Conservation (phyloP, 2,113 vertebrate genomes). For the Acanthisitta chloris region DNA sequence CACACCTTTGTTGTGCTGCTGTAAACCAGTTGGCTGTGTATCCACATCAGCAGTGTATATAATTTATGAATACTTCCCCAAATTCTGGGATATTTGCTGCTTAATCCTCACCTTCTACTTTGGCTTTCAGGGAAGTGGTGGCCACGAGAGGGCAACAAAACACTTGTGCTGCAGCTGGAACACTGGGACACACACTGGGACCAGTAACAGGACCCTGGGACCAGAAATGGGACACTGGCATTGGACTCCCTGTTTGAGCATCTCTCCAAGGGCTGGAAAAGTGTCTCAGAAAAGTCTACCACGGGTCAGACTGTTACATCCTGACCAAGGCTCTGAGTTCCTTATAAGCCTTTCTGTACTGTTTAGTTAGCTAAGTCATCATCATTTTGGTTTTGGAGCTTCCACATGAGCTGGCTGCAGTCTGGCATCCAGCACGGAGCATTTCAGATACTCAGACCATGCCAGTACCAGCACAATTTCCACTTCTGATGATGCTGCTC, state of each 20-base stretch:
- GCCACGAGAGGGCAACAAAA: conserved; percentile 43
- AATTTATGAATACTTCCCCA: neutral
- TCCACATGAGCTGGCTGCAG: neutral
- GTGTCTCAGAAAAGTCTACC: neutral
- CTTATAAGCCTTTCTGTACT: neutral
- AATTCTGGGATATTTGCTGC: neutral
- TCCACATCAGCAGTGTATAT: neutral
- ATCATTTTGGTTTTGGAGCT: neutral
- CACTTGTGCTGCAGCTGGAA: neutral
- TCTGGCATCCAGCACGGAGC: neutral
- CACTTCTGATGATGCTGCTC: neutral
- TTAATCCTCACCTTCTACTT: neutral
- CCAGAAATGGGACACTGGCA: neutral
- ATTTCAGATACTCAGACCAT: neutral
- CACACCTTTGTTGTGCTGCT: neutral
- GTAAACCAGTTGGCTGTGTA: neutral
- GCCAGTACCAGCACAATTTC: neutral
- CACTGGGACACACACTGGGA: no score
- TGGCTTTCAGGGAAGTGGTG: neutral
- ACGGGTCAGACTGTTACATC: neutral
- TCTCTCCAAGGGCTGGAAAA: neutral
- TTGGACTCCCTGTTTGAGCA: neutral
- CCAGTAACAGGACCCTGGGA: no score
- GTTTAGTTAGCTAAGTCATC: neutral
- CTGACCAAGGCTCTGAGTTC: neutral